Conservation (phyloP, 2,113 vertebrate species). For the Gymnarchus niloticus region DNA sequence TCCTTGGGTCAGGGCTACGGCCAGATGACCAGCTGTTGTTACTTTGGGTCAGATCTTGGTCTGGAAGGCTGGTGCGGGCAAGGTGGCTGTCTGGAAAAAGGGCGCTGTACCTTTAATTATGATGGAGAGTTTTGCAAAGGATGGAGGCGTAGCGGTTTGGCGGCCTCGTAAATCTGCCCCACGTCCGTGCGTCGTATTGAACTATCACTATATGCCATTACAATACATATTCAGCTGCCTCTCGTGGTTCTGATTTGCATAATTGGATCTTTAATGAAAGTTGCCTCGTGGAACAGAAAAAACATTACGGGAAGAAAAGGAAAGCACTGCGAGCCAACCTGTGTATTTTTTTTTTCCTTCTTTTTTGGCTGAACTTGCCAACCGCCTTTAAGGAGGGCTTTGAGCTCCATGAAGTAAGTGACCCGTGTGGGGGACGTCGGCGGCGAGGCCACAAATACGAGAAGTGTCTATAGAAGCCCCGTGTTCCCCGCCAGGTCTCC, state of each 20-base stretch:
- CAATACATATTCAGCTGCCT: constrained; percentile 79
- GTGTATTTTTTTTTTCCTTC: constrained; percentile 36
- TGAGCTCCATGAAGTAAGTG: constrained; percentile 66
- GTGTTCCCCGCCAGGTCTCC: constrained; percentile 77
- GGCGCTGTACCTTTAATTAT: constrained; percentile 92
- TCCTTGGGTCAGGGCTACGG: not conserved
- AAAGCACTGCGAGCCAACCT: constrained; percentile 38
- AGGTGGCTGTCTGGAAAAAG: constrained; percentile 64
- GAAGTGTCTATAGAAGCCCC: constrained; percentile 75
- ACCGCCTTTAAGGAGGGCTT: constrained; percentile 60
- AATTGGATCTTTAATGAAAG: constrained; percentile 94
- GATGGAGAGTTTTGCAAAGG: constrained; percentile 84
- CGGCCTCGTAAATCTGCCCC: constrained; percentile 84
- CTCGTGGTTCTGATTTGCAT: constrained; percentile 85
- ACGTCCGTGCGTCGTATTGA: constrained; percentile 75
- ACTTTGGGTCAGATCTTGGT: constrained; percentile 45
- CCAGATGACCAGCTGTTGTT: constrained; percentile 4
- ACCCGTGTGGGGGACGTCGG: constrained; percentile 70
- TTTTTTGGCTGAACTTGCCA: constrained; percentile 53
- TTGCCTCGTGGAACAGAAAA: constrained; percentile 73
- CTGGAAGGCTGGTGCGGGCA: constrained; percentile 51
- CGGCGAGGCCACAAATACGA: constrained; percentile 74
- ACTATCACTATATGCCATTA: constrained; percentile 82
- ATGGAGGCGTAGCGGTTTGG: constrained; percentile 80
- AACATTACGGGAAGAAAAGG: constrained; percentile 42